These are phyloP conservation scores for Aethes cnicana DNA, from an alignment of 2,888 invertebrate species.

Conservation along the genomic window DNA sequence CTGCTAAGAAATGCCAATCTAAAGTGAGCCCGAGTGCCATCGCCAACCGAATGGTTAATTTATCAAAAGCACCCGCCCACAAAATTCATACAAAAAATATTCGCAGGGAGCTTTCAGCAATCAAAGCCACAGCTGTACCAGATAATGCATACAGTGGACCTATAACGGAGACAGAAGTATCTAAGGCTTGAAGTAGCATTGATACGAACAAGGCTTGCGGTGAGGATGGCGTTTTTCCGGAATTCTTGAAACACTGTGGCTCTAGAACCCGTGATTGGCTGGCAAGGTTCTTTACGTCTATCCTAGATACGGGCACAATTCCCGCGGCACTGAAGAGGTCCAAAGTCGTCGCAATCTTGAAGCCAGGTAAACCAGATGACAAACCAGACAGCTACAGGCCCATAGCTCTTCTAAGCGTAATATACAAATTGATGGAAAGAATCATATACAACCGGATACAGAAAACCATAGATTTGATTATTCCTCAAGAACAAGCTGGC, in stretches of 20 bases:
- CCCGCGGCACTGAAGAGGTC: too few species aligned
- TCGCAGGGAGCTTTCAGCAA: neutral
- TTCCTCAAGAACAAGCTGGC: too few species aligned
- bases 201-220: neutral
- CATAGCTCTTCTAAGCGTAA: too few species aligned
- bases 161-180: neutral
- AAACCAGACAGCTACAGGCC: too few species aligned
- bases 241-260: neutral
- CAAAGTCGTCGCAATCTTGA: too few species aligned
- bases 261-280: neutral
- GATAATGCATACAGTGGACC: neutral
- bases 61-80: neutral
- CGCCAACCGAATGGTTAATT: too few species aligned
- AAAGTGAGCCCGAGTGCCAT: neutral
- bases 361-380: too few species aligned
- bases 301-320: too few species aligned
- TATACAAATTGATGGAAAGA: too few species aligned
- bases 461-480: too few species aligned
- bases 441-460: too few species aligned
- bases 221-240: neutral
- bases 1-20: neutral
- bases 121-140: neutral
- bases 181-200: neutral
- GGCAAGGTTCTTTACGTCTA: too few species aligned
- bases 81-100: neutral